Evolutionary conservation across 2,113 vertebrate species (phyloP).

Genomic region (Forbesichthys agassizii): DNA sequence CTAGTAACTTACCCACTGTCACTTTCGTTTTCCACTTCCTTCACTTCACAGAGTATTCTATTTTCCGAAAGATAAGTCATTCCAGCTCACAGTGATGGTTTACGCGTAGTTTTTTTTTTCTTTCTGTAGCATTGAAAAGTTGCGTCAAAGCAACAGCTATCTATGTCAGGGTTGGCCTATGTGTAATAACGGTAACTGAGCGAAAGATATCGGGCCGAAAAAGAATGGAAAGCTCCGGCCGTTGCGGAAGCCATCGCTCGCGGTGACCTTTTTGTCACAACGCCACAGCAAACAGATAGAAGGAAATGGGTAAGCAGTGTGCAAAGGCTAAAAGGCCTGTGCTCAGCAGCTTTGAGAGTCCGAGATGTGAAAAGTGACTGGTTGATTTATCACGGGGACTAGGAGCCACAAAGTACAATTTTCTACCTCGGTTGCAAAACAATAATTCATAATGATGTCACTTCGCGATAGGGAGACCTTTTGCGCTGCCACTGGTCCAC

Average conservation of each 20-base stretch:
- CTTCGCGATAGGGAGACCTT: constrained; percentile 94
- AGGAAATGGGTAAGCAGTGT: constrained; percentile 64
- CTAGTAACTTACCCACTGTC: constrained; percentile 41
- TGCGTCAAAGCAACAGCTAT: constrained; percentile 18
- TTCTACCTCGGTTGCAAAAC: constrained; percentile 97
- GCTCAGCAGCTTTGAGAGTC: constrained; percentile 93
- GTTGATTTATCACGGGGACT: constrained; percentile 97
- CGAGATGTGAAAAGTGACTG: constrained; percentile 89
- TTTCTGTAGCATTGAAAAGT: constrained; percentile 28
- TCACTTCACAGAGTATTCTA: not conserved
- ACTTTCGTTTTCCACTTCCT: constrained; percentile 9
- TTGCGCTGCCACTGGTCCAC: constrained; percentile 82
- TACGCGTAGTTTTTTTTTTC: too few species aligned
- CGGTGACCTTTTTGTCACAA: constrained; percentile 55
- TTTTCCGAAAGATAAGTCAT: not conserved
- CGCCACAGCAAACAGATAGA: not conserved
- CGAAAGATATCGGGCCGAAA: constrained; percentile 9
- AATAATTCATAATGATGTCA: constrained; percentile 99
- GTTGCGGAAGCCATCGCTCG: constrained; percentile 42
- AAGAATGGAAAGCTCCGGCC: constrained; percentile 41
- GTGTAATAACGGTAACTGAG: constrained; percentile 37
- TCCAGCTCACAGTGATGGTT: not conserved
- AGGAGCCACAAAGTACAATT: constrained; percentile 98
- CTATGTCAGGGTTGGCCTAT: not conserved
- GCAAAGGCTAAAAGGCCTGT: constrained; percentile 61